Base-by-base conservation (phyloP, 92 coral and sea anemone genomes). In the Nematostella vectensis region DNA sequence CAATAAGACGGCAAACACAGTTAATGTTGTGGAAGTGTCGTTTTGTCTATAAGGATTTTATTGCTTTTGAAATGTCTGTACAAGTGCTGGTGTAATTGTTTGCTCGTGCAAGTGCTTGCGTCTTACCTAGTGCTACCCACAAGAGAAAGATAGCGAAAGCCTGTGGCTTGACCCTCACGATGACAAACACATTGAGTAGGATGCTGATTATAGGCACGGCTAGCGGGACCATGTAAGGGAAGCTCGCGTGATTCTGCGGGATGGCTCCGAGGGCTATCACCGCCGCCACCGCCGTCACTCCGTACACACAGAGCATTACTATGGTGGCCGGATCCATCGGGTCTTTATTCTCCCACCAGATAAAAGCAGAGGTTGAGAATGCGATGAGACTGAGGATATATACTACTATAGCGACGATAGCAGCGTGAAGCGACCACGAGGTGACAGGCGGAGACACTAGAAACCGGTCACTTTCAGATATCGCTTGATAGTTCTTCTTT, bases 91-190 rank as follows among this genome's bases (percentile, higher is more conserved):
- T n/a, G n/a, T n/a, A n/a, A n/a, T n/a, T n/a, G n/a, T n/a, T n/a
- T n/a, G n/a, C n/a, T n/a, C n/a, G n/a, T n/a, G n/a, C n/a, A n/a
- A n/a, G n/a, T n/a, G n/a, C n/a, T n/a, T n/a, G n/a, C n/a, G n/a
- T 6, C 95, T 74, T 81, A 91, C 98, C 98, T 60, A 81, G 25
- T 51, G 69, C 68, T 25, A 74, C 29, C 94, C 98, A 81, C 3
- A 79, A 29, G 22, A 61, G 65, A 55, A 70, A 86, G 29, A 82
- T 72, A 30, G 78, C 20, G 57, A 80, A 81, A 12, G 95, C 77
- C 26, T 62, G 37, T 60, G 64, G 47, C 2, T 70, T 67, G 48
- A 91, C 55, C 47, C 76, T 71, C 13, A 80, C 76, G 57, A 81
- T 22, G 37, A 91, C 60, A 19, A 75, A 56, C 61, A 73, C 50